These are phyloP conservation scores for Gymnopithys bicolor DNA, from an alignment of 2,797 vertebrate species.

Conservation along the genomic window DNA sequence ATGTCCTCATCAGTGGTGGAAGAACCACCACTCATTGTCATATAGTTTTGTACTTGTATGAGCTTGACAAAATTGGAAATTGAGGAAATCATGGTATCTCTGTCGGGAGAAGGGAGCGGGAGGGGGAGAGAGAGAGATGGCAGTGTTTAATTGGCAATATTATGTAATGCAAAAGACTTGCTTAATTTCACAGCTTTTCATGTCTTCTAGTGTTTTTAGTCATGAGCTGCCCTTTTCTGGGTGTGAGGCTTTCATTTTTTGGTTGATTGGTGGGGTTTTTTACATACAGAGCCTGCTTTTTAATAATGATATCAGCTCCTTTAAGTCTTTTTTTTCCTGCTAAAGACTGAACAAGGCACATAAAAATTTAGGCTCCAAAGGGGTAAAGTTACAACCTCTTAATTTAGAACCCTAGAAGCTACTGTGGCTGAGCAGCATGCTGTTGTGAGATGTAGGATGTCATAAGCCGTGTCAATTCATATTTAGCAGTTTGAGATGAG, in stretches of 20 bases:
- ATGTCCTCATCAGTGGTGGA: not conserved
- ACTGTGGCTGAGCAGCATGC: not conserved
- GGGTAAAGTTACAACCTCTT: not conserved
- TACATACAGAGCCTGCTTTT: not conserved
- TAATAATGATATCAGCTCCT: not conserved
- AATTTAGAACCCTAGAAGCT: not conserved
- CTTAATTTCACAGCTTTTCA: not conserved
- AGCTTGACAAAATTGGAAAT: not conserved
- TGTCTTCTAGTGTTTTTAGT: not conserved
- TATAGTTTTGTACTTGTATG: not conserved
- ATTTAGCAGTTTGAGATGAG: conserved; percentile 11
- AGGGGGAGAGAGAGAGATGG: not conserved
- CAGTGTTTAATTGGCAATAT: not conserved
- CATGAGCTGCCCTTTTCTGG: not conserved
- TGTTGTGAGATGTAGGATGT: not conserved
- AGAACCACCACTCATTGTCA: not conserved
- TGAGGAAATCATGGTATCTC: not conserved
- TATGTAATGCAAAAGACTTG: not conserved
- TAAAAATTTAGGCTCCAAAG: not conserved
- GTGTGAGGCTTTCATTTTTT: not conserved
- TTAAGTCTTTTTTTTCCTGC: not conserved
- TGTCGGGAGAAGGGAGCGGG: not conserved
- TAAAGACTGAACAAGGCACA: not conserved
- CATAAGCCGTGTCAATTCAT: not conserved
- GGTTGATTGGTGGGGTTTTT: not conserved